Evolutionary conservation across 2,797 vertebrate species (phyloP).

Genomic region (Melanotaenia pygmaea): DNA sequence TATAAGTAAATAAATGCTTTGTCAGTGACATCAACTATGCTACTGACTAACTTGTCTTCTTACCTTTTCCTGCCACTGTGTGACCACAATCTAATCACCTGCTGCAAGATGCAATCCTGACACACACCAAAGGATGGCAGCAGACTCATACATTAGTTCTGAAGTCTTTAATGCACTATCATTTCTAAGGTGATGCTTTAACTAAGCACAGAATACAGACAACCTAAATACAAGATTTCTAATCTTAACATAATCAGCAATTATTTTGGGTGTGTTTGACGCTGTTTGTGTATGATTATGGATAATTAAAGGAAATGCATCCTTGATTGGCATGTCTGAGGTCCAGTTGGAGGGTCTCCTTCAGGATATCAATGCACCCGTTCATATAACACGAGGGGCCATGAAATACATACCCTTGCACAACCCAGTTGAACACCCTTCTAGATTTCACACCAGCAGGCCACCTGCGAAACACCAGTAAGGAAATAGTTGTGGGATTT

Average conservation of each 20-base stretch:
- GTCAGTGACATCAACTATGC: neutral
- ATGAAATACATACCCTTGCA: neutral
- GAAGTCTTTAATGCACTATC: neutral
- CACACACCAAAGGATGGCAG: conserved; percentile 45
- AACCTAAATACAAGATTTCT: neutral
- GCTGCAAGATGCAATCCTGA: conserved; percentile 23
- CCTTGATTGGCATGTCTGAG: neutral
- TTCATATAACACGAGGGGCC: neutral
- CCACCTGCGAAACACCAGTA: too few species aligned
- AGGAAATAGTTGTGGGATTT: neutral
- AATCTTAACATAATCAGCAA: neutral
- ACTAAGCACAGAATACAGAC: neutral
- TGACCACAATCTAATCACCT: neutral
- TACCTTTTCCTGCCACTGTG: neutral
- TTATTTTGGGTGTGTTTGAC: neutral
- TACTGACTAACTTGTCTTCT: neutral
- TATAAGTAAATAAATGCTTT: too few species aligned
- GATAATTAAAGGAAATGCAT: neutral
- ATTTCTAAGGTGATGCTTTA: neutral
- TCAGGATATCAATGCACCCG: neutral
- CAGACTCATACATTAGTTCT: conserved; percentile 12
- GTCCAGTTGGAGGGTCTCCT: neutral
- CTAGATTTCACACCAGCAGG: neutral
- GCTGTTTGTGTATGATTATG: neutral
- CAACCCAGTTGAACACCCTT: neutral